Evolutionary conservation across 2,113 vertebrate genomes (phyloP).

Genomic region (Xiphophorus maculatus): DNA sequence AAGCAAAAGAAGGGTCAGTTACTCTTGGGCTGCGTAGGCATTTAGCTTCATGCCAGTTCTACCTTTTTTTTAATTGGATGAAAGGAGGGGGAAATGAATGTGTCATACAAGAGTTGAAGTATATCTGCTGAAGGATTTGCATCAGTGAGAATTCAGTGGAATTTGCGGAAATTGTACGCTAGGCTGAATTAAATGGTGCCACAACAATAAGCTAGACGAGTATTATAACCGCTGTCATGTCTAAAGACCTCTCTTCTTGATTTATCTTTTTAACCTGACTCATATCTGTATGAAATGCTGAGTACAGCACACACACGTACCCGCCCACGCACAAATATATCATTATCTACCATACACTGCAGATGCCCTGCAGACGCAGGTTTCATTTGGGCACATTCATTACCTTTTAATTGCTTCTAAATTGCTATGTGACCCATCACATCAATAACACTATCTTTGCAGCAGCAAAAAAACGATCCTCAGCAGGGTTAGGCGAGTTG

Average conservation of each 20-base stretch:
- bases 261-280: conserved; percentile 18
- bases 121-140: background rate
- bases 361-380: conserved; percentile 84
- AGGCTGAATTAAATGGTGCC: conserved; percentile 19
- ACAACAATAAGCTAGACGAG: conserved; percentile 5
- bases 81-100: conserved; percentile 32
- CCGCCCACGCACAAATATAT: conserved; percentile 76
- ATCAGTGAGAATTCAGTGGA: background rate
- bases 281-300: conserved; percentile 25
- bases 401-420: conserved; percentile 95
- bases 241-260: conserved; percentile 37
- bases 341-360: conserved; percentile 62
- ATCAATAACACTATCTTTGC: conserved; percentile 83
- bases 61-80: conserved; percentile 31
- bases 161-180: background rate
- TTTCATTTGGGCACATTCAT: conserved; percentile 88
- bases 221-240: conserved; percentile 23
- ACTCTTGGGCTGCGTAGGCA: conserved; percentile 16
- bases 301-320: conserved; percentile 24
- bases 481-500: conserved; percentile 23
- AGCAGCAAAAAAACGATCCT: conserved; percentile 66
- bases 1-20: conserved; percentile 55
- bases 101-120: conserved; percentile 20
- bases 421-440: conserved; percentile 87
- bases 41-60: conserved; percentile 53